Conservation (phyloP, 2,113 vertebrate genomes). For the Rhineura floridana region DNA sequence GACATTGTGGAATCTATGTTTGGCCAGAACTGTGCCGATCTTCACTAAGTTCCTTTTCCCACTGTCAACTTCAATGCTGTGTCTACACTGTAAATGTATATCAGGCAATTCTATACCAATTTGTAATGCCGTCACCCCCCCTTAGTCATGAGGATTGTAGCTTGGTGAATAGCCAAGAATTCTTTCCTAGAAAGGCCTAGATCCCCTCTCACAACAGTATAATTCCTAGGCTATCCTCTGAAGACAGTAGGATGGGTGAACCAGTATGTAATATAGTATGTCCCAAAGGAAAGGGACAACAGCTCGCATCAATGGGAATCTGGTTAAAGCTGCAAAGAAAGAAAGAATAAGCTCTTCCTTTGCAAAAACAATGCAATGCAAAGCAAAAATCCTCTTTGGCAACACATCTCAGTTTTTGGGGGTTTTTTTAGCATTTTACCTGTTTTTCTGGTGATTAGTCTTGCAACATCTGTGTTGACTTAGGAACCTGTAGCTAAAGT, state of each 20-base stretch:
- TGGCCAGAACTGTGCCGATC: too few relatives aligned
- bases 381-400: neutral
- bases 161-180: neutral
- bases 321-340: neutral
- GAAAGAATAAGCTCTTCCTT: neutral
- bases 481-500: conserved; percentile 73
- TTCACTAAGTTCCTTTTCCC: neutral
- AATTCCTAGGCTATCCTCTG: neutral
- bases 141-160: too few relatives aligned
- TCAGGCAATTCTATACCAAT: neutral
- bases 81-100: too few relatives aligned
- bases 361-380: neutral
- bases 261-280: neutral
- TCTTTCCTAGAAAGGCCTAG: neutral
- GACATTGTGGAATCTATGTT: too few relatives aligned
- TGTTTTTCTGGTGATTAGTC: conserved; percentile 61
- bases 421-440: conserved; percentile 41
- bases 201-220: neutral
- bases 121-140: neutral
- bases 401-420: neutral
- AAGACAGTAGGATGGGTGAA: too few relatives aligned
- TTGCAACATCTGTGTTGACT: conserved; percentile 76
- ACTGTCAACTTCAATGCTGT: neutral
- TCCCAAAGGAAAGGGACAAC: neutral
- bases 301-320: neutral